Evolutionary conservation across 2,797 vertebrate genomes (phyloP), one percentile per base, ranked within the genome.

Genomic region (Coilia nasus): DNA sequence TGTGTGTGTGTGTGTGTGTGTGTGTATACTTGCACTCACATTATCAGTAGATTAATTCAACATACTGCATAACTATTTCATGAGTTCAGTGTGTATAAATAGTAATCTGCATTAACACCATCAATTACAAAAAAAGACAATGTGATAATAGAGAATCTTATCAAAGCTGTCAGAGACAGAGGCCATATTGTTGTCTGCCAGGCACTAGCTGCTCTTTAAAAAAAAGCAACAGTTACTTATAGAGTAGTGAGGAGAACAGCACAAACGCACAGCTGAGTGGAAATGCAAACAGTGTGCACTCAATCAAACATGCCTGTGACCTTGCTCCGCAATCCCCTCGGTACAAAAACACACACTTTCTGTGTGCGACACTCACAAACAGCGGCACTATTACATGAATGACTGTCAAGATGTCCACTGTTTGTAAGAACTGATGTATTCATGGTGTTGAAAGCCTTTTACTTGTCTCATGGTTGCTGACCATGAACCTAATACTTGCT

Each of bases 221-320:
- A n/a, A n/a, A 0, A 15, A 15, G 31, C 31, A 6, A 17, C 19
- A 41, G 67, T 75, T 75, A 31, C 67, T 47, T 47, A 75, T 5
- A 10, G 67, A 28, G 14, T n/a, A 17, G 15, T 14, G 31, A 75
- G 31, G 28, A 75, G 12, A 15, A 31, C 62, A 0, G 9, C 25
- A 41, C 14, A 35, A 21, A 28, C 31, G 3, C 67, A 4, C 31
- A 44, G 31, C 7, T 35, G 17, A 44, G 35, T 35, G 17, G 35
- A 78, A 78, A 15, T 10, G 71, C 71, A 78, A 78, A 78, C 71
- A 44, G 44, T 78, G 71, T 44, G 35, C 71, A 78, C 71, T 78
- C 31, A 78, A 44, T 78, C 71, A 78, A 44, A 21, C 31, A 19
- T 35, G 71, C 0, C 6, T 78, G 17, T 78, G 71, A 78, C 71